Evolutionary conservation across 2,113 vertebrate species (phyloP), one percentile per base, ranked within the genome.

Genomic region (Sylvietta virens): DNA sequence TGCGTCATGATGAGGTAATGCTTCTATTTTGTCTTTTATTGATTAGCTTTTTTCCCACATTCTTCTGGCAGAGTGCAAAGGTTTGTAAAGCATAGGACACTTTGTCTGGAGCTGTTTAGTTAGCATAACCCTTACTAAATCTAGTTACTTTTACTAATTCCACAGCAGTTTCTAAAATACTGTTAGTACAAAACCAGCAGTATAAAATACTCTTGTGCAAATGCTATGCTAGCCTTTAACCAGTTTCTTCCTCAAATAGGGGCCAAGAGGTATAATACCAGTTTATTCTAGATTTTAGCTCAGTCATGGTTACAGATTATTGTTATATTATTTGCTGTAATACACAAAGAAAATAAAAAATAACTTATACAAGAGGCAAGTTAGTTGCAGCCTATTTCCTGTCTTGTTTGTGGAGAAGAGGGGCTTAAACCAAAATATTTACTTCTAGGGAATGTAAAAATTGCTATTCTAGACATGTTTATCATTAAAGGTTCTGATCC

Each of bases 21-120:
- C 80, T 93, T 94, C 92, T 92, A 92, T 97, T 97, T 95, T 94
- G 92, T 96, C 95, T 96, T 93, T 96, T 93, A 95, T 97, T 93
- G 88, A 90, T 96, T 91, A 95, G 79, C 90, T 92, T 70, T 95
- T 93, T 97, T 92, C 93, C 92, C 95, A 94, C 92, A 93, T 93
- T 94, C 86, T 95, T 94, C 90, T 93, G 93, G 82, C 82, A 83
- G 69, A 71, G 65, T 84, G 76, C 90, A 96, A 95, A 95, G 82
- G 61, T 90, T 94, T 97, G 80, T 81, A 84, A 95, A 96, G 92
- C 82, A 74, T 13, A 61, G 82, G 65, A 93, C 77, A 48, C 82
- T 95, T 94, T 93, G 65, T 96, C 92, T 83, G 39, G n/a, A 81
- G 50, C 76, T 96, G 85, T 94, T 91, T 71, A 67, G 92, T 88